Evolutionary conservation across 2,888 invertebrate species (phyloP), one percentile per base, ranked within the genome.

Genomic region (Apoda limacodes): DNA sequence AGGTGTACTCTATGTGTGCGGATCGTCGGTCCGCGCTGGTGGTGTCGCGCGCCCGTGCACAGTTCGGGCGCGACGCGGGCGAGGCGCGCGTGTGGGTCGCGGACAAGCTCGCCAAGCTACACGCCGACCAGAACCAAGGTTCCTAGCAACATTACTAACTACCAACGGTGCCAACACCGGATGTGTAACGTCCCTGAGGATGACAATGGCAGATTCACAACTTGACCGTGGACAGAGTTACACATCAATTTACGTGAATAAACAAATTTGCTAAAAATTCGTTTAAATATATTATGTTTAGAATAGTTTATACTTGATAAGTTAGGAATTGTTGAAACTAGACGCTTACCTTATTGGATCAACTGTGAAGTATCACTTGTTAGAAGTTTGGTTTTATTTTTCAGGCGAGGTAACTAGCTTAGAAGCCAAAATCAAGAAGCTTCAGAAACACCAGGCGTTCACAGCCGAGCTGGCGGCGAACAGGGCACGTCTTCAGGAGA

Each of bases 371-470:
- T n/a, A n/a, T n/a, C n/a, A n/a, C n/a, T n/a, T n/a, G n/a, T n/a
- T n/a, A n/a, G n/a, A n/a, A n/a, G n/a, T n/a, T n/a, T n/a, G 11
- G 5, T 20, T 17, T 20, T 7, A 19, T 17, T 10, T 23, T 29
- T 9, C 51, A 70, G 76, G 65, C 27, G 91, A 92, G 54, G 90
- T 92, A 4, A 89, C 89, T 0, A 89, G 88, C 53, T 78, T 98
- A 3, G 95, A 97, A 55, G 97, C 96, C 53, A 98, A 98, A 74
- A 95, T 98, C 48, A 94, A 95, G 72, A 92, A 93, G 55, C 74
- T 97, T 17, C 94, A 96, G 60, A 95, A 95, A 60, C 95, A 96
- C 66, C 95, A 96, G 69, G 94, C 96, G 0, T 93, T 96, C 81
- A 92, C 95, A 49, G 95, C 95, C 0, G 96, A 97, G 63, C 83